Evolutionary conservation across 2,113 vertebrate species (phyloP), one percentile per base, ranked within the genome.

Genomic region (Microcebus murinus): DNA sequence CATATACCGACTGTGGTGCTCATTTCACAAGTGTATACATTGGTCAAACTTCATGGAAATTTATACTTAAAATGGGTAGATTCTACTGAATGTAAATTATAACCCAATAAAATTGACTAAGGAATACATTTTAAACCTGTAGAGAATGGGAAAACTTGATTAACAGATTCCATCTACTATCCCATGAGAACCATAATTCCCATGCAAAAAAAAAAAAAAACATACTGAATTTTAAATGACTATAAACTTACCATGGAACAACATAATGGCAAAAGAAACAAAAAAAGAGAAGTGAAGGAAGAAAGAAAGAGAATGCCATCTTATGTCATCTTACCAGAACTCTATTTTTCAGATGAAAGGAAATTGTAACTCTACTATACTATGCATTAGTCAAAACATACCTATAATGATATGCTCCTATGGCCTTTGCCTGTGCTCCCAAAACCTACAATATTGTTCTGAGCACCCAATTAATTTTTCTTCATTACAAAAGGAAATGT

Each of bases 61-160:
- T 68, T 74, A 68, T 48, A 42, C 10, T 74, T 94, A 90, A 94
- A 90, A 84, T 81, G 34, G 65, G 8, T 50, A 71, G 18, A 61
- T 95, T 74, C 63, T 83, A 96, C 13, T 74, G 18, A 87, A 52
- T 90, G 8, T 20, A 92, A 87, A 52, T 59, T 94, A 94, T 34
- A 61, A 55, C 3, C 36, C 73, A 86, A 34, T 50, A 65, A 68
- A 94, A 12, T 42, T 84, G 36, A 84, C 57, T 77, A 87, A 92
- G 59, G 18, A 90, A 82, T 61, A 82, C 0, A 27, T 68, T 87
- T 87, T 87, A 90, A 83, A 68, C 79, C 45, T 68, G 39, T 50
- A 86, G 23, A 86, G 25, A 4, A 3, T 73, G 29, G 48, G 6
- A 25, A 94, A 88, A 68, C 29, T 31, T 89, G 27, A 59, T 48